These are phyloP conservation scores for Syritta pipiens DNA, from an alignment of 2,888 invertebrate genomes.

Conservation along the genomic window DNA sequence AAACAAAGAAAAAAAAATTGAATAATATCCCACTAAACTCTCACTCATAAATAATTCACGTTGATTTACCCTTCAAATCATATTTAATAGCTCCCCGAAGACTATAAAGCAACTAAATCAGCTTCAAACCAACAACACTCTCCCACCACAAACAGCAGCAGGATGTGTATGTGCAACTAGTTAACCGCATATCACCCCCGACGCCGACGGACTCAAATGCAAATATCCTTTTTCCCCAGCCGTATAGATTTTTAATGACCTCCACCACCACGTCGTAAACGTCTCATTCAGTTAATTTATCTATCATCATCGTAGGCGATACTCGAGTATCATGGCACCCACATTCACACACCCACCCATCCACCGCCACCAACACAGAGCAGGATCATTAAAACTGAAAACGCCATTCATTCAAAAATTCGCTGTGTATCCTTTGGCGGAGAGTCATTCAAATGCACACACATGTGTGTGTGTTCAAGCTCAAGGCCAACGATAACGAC, in stretches of 20 bases:
- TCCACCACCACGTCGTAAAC: not conserved
- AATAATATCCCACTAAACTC: no score
- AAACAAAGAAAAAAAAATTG: no score
- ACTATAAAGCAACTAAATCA: not conserved
- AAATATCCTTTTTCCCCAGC: not conserved
- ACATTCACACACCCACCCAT: not conserved
- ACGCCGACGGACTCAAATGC: not conserved
- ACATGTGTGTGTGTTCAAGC: constrained; percentile 5
- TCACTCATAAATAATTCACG: not conserved
- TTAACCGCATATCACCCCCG: not conserved
- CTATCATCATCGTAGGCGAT: constrained; percentile 16
- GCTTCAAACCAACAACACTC: no score
- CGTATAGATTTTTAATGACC: not conserved
- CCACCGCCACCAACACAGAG: not conserved
- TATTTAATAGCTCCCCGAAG: constrained; percentile 1
- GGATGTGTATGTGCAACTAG: not conserved
- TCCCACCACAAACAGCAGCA: not conserved
- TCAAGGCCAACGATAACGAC: constrained; percentile 27
- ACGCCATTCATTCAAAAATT: constrained; percentile 28
- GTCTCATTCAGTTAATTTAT: constrained; percentile 32
- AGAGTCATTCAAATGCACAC: not conserved
- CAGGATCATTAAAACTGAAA: constrained; percentile 9
- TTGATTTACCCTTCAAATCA: constrained; percentile 7
- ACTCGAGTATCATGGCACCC: not conserved
- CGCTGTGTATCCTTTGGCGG: not conserved